A percentile compares a stretch with the other conserved stretches of the same genome.
These are phyloP conservation scores for Mimachlamys varia DNA, from an alignment of 2,888 invertebrate species.

Conservation along the genomic window DNA sequence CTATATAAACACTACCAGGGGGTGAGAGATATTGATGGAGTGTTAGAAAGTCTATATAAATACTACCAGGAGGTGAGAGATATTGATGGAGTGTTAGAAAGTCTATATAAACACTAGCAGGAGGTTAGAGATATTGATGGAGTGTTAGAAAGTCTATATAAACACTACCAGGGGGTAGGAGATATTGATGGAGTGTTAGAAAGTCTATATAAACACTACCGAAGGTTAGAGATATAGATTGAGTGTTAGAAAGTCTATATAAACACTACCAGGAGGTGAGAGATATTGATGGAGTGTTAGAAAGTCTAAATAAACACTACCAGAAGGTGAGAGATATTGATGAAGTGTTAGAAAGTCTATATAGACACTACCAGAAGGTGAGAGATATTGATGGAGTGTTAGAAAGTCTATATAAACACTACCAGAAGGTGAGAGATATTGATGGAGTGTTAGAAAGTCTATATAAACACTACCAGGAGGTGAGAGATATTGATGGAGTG, in stretches of 20 bases:
- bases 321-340: slow-evolving; percentile 52
- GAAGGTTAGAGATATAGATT: slow-evolving; percentile 51
- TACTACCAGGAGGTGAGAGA: slow-evolving; percentile 56
- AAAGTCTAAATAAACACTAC: too few species aligned
- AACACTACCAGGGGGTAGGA: slow-evolving; percentile 55
- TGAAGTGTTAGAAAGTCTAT: background rate
- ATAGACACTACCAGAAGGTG: slow-evolving; percentile 54
- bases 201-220: too few species aligned
- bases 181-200: background rate
- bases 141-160: background rate
- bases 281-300: background rate
- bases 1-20: slow-evolving; percentile 39
- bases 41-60: background rate
- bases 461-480: slow-evolving; percentile 49
- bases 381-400: slow-evolving; percentile 17
- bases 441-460: background rate
- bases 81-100: background rate
- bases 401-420: too few species aligned
- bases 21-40: slow-evolving; percentile 49
- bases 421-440: slow-evolving; percentile 53
- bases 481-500: slow-evolving; percentile 42
- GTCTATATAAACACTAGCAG: slow-evolving; percentile 27
- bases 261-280: slow-evolving; percentile 55
- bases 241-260: background rate
- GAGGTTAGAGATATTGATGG: slow-evolving; percentile 50